phyloP scores from a whole-genome alignment of 2,797 vertebrate species.

The Cryptoblepharus egeriae region DNA sequence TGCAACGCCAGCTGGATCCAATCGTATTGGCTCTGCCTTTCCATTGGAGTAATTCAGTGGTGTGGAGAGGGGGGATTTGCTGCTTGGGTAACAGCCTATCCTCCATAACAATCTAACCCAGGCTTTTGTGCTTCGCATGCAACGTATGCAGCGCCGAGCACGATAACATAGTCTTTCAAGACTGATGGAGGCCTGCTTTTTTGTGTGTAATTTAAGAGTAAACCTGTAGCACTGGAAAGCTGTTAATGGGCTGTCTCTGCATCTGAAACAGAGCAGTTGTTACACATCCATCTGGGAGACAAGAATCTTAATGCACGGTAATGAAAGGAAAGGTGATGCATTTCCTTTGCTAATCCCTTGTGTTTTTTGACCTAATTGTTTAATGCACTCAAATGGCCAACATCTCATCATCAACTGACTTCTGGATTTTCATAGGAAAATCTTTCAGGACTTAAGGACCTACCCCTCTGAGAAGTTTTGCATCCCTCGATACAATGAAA shows the following conservation, averaged over 20 bases:
- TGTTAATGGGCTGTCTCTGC: constrained; percentile 13
- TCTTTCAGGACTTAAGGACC: rapidly evolving
- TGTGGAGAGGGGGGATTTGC: too few species aligned
- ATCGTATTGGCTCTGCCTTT: too few species aligned
- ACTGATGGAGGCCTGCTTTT: too few species aligned
- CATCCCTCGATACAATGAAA: background rate
- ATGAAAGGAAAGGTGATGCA: constrained; percentile 47
- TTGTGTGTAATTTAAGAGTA: constrained; percentile 40
- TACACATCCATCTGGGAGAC: constrained; percentile 53
- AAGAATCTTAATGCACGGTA: constrained; percentile 3
- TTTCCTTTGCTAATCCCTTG: constrained; percentile 25
- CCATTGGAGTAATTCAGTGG: too few species aligned
- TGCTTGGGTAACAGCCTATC: too few species aligned
- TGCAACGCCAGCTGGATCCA: too few species aligned
- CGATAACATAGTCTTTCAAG: too few species aligned
- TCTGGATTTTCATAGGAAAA: constrained; percentile 26
- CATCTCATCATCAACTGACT: rapidly evolving
- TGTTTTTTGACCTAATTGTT: constrained; percentile 38
- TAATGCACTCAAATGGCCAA: constrained; percentile 6
- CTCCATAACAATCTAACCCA: too few species aligned
- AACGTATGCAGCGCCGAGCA: too few species aligned
- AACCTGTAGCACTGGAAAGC: constrained; percentile 33
- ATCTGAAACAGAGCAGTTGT: constrained; percentile 33
- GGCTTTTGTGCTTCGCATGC: too few species aligned
- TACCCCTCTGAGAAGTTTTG: background rate